Evolutionary conservation across 1,140 invertebrate genomes (phyloP), one percentile per base, ranked within the genome.

Genomic region (Drosophila ogumai): DNA sequence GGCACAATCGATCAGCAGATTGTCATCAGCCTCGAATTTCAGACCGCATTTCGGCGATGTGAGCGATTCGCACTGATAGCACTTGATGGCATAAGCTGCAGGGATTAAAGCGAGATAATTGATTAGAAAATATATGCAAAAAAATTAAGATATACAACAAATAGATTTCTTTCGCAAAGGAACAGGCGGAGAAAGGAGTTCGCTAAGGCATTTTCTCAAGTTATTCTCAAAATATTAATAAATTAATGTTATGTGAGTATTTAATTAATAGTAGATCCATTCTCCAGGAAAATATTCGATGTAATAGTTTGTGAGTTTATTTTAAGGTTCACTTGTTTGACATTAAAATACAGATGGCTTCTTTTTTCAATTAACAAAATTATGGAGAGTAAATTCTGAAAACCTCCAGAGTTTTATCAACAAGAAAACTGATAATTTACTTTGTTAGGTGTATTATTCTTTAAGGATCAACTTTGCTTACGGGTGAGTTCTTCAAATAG

Each of bases 1-100:
- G 34, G 81, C 12, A 34, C 91, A 92, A 60, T 92, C 91, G 13
- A 90, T 56, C 38, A 92, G 65, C 5, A 92, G 32, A 34, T 17
- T 69, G 6, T 86, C 81, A 25, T 91, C 84, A 13, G 52, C 74
- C 61, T 92, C 91, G 31, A 92, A 92, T n/a, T 91, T 82, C 6
- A 90, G 52, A 19, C 91, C 91, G 32, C 91, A 92, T 50, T 92
- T 92, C 2, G 87, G 87, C 36, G 77, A 63, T 10, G 81, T 74
- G 7, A 86, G 59, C 12, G 91, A 92, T 47, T 92, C 91, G 58
- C 91, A 92, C 22, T 81, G 75, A 49, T 90, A 92, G 47, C 91
- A 92, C 46, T 87, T 85, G 40, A 92, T 75, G 64, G 91, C 91
- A 68, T 79, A 86, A 9, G 82, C 82, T 86, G 40, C 1, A 9